Percentiles rank a stretch among this genome's conserved stretches.
phyloP scores from a whole-genome alignment of 2,113 vertebrate genomes.

The Charina bottae region DNA sequence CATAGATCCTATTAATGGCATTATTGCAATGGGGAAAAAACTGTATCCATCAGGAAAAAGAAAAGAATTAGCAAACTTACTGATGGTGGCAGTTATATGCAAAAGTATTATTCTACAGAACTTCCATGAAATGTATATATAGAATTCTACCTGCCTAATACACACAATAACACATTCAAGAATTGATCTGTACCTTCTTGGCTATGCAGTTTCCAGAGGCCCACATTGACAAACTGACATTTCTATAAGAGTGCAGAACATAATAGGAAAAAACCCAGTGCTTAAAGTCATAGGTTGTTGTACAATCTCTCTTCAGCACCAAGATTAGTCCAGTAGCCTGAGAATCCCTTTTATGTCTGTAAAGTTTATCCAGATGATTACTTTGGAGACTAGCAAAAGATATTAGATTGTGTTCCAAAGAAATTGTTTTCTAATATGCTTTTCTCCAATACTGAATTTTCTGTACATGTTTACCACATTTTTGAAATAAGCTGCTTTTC shows the following conservation, averaged over 20 bases:
- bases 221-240: neutral
- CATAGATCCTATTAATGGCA: neutral
- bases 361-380: conserved; percentile 68
- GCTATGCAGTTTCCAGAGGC: neutral
- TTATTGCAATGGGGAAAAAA: neutral
- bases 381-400: conserved; percentile 36
- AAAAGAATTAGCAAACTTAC: neutral
- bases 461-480: conserved; percentile 50
- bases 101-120: neutral
- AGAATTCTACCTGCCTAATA: neutral
- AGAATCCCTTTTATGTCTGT: conserved; percentile 59
- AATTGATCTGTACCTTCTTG: neutral
- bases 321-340: neutral
- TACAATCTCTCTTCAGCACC: conserved; percentile 28
- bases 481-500: conserved; percentile 71
- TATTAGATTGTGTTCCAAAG: conserved; percentile 45
- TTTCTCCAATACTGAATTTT: conserved; percentile 50
- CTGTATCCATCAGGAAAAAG: neutral
- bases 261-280: neutral
- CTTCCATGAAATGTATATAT: too few relatives aligned
- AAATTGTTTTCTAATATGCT: conserved; percentile 57
- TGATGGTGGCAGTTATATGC: neutral
- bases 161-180: neutral
- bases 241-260: neutral
- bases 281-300: neutral